Base-by-base conservation (phyloP, 2,113 vertebrate genomes). In the Phaethornis superciliosus region DNA sequence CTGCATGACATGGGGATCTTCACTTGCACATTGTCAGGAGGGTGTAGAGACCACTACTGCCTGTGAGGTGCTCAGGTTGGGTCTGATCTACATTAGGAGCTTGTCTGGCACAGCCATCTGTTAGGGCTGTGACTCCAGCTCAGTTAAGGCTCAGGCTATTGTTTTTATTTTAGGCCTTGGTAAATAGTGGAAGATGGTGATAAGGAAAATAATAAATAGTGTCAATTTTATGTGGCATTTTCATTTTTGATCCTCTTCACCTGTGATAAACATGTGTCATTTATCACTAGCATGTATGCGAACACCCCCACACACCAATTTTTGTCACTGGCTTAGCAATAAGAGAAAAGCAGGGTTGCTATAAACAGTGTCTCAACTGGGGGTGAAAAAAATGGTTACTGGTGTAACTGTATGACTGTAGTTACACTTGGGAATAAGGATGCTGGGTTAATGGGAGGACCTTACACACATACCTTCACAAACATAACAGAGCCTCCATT, bases 91-190 rank as follows among this genome's bases (percentile, higher is more conserved):
- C 80, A 58, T 40, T 40, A 40, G 40, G 40, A 74, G 35, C 76
- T 67, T 76, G 75, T 58, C 78, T 82, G 63, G 23, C 65, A 13
- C 13, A 72, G n/a, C 58, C 44, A 28, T 65, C 80, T 88, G 79
- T n/a, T 47, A 67, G 71, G 77, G 30, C 28, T 70, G 42, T 35
- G 63, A 24, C 46, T 74, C 46, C 20, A 27, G 40, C 40, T 80
- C 51, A 55, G 30, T 46, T 59, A 55, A 59, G 63, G 28, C 67
- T 77, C 42, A 82, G 35, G 51, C 65, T 70, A 51, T 81, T 81
- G 85, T 60, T 88, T 81, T 76, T 85, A 35, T 69, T 94, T 89
- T 65, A 69, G 85, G 67, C 71, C 14, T 51, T 52, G 46, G 22
- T 69, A 88, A 82, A 94, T 46, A n/a, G 21, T 71, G 46, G 40